Conservation (phyloP, 2,797 vertebrate species). For the Calcarius lapponicus region DNA sequence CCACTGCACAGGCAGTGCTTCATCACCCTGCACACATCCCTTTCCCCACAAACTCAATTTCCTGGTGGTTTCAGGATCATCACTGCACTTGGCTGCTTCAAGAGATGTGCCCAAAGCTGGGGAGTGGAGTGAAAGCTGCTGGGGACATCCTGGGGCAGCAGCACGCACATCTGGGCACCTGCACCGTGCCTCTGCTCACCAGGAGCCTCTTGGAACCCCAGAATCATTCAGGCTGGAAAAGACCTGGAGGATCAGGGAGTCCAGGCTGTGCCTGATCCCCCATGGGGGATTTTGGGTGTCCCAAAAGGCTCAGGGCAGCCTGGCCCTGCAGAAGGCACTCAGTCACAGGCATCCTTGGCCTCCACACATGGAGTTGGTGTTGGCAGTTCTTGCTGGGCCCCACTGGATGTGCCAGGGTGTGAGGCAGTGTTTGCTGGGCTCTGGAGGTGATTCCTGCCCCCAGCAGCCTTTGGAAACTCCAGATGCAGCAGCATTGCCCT, state of each 20-base stretch:
- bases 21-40: too few species aligned
- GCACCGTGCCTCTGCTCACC: neutral
- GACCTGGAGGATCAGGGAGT: rapidly evolving
- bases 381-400: neutral
- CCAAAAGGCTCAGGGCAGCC: neutral
- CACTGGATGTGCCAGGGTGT: neutral
- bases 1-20: too few species aligned
- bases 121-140: neutral
- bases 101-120: neutral
- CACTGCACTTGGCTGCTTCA: neutral
- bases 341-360: neutral
- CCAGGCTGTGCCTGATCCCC: neutral
- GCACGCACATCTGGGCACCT: neutral
- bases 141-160: neutral
- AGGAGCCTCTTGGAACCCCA: neutral
- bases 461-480: neutral
- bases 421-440: neutral
- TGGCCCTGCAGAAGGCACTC: neutral
- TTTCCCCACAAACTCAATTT: too few species aligned
- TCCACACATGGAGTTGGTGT: neutral
- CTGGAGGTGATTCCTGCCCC: neutral
- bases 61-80: too few species aligned
- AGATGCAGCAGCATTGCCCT: neutral
- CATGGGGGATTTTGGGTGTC: neutral
- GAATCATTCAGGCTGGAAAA: neutral